Percentiles rank a stretch among this genome's conserved stretches.
Conservation (phyloP, 2,888 invertebrate genomes). For the Sicus ferrugineus region DNA sequence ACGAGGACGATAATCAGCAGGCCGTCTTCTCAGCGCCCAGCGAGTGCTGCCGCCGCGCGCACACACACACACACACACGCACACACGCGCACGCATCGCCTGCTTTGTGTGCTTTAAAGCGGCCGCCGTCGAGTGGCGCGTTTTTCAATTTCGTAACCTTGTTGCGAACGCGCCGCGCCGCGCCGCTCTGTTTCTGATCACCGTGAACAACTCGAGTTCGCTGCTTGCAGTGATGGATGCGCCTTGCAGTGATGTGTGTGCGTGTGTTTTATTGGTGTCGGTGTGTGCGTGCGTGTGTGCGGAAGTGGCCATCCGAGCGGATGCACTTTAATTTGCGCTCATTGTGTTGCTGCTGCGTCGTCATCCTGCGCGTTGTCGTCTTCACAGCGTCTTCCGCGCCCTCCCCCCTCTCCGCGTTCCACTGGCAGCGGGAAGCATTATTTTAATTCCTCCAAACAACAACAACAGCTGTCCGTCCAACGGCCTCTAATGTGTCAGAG, state of each 20-base stretch:
- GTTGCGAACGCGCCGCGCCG: too few species aligned
- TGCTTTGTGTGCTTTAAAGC: conserved; percentile 22
- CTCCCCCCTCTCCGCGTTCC: neutral
- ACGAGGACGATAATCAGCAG: too few species aligned
- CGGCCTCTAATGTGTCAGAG: conserved; percentile 62
- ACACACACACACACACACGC: neutral
- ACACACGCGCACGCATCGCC: neutral
- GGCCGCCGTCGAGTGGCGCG: conserved; percentile 3
- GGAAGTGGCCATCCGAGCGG: conserved; percentile 61
- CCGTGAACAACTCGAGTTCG: conserved; percentile 54
- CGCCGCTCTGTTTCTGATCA: conserved; percentile 57
- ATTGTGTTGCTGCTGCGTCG: conserved; percentile 55
- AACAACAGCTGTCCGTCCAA: conserved; percentile 42
- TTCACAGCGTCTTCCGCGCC: neutral
- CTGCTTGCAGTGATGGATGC: conserved; percentile 36
- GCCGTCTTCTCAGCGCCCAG: neutral
- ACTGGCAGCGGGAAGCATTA: neutral
- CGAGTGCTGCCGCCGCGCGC: neutral
- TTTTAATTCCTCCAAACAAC: neutral
- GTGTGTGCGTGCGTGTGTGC: conserved; percentile 24
- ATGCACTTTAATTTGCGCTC: conserved; percentile 62
- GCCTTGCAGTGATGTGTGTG: neutral
- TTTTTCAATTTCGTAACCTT: conserved; percentile 33
- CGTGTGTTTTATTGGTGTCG: neutral
- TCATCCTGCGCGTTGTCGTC: conserved; percentile 39